Evolutionary conservation across 2,797 vertebrate genomes (phyloP).

Genomic region (Synanceia verrucosa): DNA sequence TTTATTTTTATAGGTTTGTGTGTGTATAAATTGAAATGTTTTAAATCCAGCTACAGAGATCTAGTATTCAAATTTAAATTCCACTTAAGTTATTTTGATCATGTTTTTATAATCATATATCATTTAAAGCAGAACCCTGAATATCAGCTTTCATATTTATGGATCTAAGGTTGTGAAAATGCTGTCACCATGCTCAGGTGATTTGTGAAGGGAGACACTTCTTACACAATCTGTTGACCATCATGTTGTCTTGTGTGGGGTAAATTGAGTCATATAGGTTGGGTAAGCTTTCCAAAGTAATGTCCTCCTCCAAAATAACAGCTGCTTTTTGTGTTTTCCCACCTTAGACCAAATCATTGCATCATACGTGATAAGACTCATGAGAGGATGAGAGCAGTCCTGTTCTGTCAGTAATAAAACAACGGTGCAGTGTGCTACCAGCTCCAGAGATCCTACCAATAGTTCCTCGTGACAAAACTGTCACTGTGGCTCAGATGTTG

Average conservation of each 20-base stretch:
- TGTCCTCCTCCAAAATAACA: not conserved
- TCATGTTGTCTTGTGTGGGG: not conserved
- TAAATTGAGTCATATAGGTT: not conserved
- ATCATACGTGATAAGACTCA: too few relatives aligned
- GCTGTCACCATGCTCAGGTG: not conserved
- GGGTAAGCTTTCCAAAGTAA: not conserved
- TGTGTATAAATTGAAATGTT: too few relatives aligned
- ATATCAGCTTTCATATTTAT: not conserved
- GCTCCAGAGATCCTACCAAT: not conserved
- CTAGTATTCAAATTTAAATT: too few relatives aligned
- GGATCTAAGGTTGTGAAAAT: not conserved
- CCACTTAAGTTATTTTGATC: not conserved
- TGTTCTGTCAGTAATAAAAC: not conserved
- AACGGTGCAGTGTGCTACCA: not conserved
- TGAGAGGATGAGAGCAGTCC: not conserved
- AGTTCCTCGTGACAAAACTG: not conserved
- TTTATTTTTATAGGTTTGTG: not conserved
- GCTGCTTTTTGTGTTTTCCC: not conserved
- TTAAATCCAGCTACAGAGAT: too few relatives aligned
- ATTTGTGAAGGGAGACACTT: slow-evolving; percentile 14
- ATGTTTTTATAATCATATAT: too few relatives aligned
- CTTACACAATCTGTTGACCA: slow-evolving; percentile 49
- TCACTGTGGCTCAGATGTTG: slow-evolving; percentile 15
- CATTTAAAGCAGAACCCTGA: not conserved
- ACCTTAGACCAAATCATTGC: not conserved